Evolutionary conservation across 2,797 vertebrate species (phyloP).

Genomic region (Tragelaphus eurycerus): DNA sequence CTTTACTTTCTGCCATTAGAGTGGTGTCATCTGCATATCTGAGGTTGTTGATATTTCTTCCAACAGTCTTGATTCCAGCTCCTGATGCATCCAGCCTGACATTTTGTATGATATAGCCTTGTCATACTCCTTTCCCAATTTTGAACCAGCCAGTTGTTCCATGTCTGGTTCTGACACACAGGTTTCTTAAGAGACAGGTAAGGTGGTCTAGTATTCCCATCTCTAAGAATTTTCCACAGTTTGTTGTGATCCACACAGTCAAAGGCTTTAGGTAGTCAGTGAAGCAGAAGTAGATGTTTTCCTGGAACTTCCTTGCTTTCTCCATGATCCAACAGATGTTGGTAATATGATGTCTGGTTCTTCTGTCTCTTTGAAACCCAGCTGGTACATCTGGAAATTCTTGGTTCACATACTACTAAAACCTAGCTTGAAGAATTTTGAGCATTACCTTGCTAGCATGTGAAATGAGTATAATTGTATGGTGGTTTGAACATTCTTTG

Average conservation of each 20-base stretch:
- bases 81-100: background rate
- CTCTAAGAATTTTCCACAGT: background rate
- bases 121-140: background rate
- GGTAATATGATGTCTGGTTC: background rate
- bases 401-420: background rate
- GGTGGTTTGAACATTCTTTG: background rate
- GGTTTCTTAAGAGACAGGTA: background rate
- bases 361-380: background rate
- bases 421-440: background rate
- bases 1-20: background rate
- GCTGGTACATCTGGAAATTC: background rate
- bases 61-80: background rate
- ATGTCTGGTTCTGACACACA: background rate
- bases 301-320: background rate
- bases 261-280: background rate
- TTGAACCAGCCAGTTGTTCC: background rate
- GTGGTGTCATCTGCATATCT: background rate
- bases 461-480: background rate
- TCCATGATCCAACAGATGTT: background rate
- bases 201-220: background rate
- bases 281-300: background rate
- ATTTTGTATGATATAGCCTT: background rate
- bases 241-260: background rate
- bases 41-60: background rate
- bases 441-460: background rate